Base-by-base conservation (phyloP, 1,140 invertebrate genomes). In the Papilio xuthus region DNA sequence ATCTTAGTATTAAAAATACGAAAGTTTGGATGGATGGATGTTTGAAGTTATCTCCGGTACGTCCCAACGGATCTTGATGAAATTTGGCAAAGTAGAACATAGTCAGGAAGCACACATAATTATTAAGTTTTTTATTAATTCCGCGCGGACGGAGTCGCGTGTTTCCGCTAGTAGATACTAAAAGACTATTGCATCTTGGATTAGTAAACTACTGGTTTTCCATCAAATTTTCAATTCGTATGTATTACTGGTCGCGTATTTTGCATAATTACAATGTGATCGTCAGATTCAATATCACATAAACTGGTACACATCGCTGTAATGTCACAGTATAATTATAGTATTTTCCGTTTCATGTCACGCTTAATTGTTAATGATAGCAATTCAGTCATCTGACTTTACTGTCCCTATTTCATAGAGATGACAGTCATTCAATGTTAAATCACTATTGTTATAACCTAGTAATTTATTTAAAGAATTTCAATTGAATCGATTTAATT, bases 261-360 rank as follows among this genome's bases (percentile, higher is more conserved):
- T 28, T 63, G 60, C 12, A 63, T 32, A 12, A 63, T 13, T 28
- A 32, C 26, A 28, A 28, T 28, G 20, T 26, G 9, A 26, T 26
- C 8, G 20, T 60, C 50, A 56, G 10, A 26, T 60, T 60, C n/a
- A 60, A 60, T 60, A 60, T 60, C 53, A 56, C n/a, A 9, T 56
- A 10, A 60, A 26, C 12, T 28, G 13, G n/a, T 26, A 15, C 60
- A 13, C 60, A 15, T 63, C 6, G 28, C 13, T 37, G 32, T 76
- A 37, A 9, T n/a, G 73, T 42, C 50, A 42, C n/a, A 42, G 2
- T 41, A 60, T 76, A 76, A 76, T 76, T n/a, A 76, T 76, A 76
- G 47, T 75, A 32, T 73, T 73, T 76, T 76, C 73, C 73, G 73
- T 60, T 56, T 37, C 73, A 74, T 56, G 72, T n/a, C 72, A 56